phyloP scores from a whole-genome alignment of 2,797 vertebrate genomes.

The Phoebastria nigripes region DNA sequence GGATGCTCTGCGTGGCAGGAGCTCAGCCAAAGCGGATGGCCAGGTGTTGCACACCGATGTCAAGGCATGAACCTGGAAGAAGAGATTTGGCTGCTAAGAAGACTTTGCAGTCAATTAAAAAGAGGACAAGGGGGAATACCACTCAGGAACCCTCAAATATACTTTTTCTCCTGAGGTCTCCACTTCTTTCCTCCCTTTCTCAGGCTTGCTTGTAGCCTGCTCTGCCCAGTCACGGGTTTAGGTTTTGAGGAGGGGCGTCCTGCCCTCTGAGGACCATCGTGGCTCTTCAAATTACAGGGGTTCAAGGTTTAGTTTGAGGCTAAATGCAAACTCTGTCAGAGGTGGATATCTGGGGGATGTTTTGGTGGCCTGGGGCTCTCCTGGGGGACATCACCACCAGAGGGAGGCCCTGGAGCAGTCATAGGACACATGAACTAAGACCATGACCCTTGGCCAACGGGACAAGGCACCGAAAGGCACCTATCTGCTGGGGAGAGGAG shows the following conservation, averaged over 20 bases:
- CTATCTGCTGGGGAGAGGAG: neutral
- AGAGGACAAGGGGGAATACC: neutral
- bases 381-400: accelerated
- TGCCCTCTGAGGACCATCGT: neutral
- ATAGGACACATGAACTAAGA: neutral
- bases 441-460: neutral
- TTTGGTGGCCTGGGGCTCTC: neutral
- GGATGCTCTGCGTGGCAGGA: neutral
- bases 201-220: neutral
- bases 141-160: neutral
- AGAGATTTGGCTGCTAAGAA: neutral
- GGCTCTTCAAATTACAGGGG: neutral
- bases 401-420: neutral
- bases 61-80: neutral
- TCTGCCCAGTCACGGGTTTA: neutral
- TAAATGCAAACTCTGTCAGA: neutral
- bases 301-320: neutral
- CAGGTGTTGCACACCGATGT: accelerated
- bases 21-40: neutral
- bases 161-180: neutral
- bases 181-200: neutral
- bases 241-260: neutral
- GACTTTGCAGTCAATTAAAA: neutral
- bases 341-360: neutral
- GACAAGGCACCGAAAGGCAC: neutral